These are phyloP conservation scores for Erpetoichthys calabaricus DNA, from an alignment of 2,797 vertebrate genomes.

Conservation along the genomic window DNA sequence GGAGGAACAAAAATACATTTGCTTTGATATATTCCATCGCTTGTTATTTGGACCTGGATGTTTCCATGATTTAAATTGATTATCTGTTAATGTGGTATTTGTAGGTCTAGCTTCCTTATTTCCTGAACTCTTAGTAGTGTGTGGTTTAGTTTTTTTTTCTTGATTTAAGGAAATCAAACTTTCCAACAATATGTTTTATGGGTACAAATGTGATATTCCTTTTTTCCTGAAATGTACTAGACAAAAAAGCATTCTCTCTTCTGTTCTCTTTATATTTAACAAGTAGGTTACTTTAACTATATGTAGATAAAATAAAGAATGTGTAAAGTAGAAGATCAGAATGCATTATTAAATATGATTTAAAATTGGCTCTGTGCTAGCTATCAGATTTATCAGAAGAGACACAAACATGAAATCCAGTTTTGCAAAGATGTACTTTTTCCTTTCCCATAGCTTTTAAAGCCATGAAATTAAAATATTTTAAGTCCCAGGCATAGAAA, in stretches of 20 bases:
- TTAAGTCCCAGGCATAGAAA: slow-evolving; percentile 39
- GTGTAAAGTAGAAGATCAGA: too few relatives aligned
- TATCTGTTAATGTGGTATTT: slow-evolving; percentile 32
- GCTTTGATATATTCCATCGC: slow-evolving; percentile 83
- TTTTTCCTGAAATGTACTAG: too few relatives aligned
- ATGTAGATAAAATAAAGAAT: too few relatives aligned
- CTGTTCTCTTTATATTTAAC: too few relatives aligned
- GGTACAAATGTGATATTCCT: too few relatives aligned
- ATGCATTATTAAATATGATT: too few relatives aligned
- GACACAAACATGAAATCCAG: slow-evolving; percentile 11
- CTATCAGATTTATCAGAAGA: too few relatives aligned
- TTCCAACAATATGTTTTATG: too few relatives aligned
- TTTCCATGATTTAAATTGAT: slow-evolving; percentile 63
- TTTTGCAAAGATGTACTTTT: slow-evolving; percentile 31
- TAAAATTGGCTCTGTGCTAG: too few relatives aligned
- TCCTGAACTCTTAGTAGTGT: neutral
- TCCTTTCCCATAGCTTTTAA: slow-evolving; percentile 24
- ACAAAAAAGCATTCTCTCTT: too few relatives aligned
- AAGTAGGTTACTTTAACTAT: too few relatives aligned
- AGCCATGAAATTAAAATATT: slow-evolving; percentile 37
- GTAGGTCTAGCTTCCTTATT: slow-evolving; percentile 3
- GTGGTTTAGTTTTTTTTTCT: neutral
- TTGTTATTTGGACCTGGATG: slow-evolving; percentile 64
- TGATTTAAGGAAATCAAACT: too few relatives aligned
- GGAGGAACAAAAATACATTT: slow-evolving; percentile 94